A percentile compares a stretch with the other conserved stretches of the same genome.
Conservation (phyloP, 1,140 invertebrate genomes). For the Bicyclus anynana region DNA sequence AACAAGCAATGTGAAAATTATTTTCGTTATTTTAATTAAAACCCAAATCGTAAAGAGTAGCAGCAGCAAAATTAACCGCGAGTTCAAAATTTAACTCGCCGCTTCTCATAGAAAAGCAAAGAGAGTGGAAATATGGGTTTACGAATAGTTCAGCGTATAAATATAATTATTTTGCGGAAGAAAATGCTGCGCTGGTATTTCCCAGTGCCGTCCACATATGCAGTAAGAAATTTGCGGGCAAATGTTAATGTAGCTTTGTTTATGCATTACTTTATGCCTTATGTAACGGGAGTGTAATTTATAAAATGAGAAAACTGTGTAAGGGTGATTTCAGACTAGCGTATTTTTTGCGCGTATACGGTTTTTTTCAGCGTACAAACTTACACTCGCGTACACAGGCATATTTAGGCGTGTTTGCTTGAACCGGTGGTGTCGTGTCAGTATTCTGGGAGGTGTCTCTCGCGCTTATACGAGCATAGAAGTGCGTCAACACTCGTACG, state of each 20-base stretch:
- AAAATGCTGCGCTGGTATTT: conserved; percentile 11
- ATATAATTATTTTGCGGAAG: conserved; percentile 9
- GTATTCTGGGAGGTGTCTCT: too few species aligned
- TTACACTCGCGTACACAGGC: too few species aligned
- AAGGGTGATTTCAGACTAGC: too few species aligned
- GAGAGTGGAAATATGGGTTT: not conserved
- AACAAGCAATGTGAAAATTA: too few species aligned
- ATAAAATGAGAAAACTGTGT: not conserved
- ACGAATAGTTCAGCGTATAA: not conserved
- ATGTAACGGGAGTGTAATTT: not conserved
- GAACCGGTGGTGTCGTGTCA: too few species aligned
- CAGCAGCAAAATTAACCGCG: not conserved
- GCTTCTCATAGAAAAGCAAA: not conserved
- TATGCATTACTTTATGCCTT: not conserved
- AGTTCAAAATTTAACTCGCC: not conserved
- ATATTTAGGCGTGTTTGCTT: too few species aligned
- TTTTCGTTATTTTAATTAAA: too few species aligned
- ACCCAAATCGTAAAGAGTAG: not conserved
- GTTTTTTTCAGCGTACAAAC: too few species aligned
- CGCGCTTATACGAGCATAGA: too few species aligned
- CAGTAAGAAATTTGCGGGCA: conserved; percentile 11
- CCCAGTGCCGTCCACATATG: not conserved
- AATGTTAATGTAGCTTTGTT: conserved; percentile 11
- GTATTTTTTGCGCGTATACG: too few species aligned
- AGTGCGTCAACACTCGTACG: too few species aligned